A percentile compares a stretch with the other conserved stretches of the same genome.
Conservation (phyloP, 2,797 vertebrate genomes). For the Discoglossus pictus region DNA sequence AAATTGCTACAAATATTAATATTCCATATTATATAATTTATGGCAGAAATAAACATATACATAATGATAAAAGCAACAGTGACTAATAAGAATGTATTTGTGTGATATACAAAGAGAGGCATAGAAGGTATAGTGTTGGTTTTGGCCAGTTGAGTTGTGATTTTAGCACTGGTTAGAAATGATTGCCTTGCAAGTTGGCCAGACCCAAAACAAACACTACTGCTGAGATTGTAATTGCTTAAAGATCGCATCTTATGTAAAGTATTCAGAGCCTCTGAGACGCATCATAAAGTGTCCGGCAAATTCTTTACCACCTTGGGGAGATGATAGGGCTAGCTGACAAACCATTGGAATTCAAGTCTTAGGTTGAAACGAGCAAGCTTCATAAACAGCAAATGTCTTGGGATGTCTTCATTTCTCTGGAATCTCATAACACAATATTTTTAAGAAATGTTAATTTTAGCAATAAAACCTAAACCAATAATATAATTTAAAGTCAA, state of each 20-base stretch:
- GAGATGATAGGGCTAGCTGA: constrained; percentile 56
- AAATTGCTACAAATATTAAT: too few relatives aligned
- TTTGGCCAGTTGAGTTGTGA: constrained; percentile 52
- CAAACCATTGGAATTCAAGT: constrained; percentile 38
- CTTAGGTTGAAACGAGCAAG: constrained; percentile 27
- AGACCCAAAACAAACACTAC: constrained; percentile 56
- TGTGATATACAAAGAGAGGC: constrained; percentile 31
- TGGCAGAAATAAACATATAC: too few relatives aligned
- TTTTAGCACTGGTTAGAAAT: constrained; percentile 54
- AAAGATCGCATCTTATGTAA: constrained; percentile 61
- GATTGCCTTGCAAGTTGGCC: constrained; percentile 56
- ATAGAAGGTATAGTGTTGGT: constrained; percentile 50
- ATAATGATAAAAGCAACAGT: too few relatives aligned
- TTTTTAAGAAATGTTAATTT: neutral
- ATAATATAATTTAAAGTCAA: too few relatives aligned
- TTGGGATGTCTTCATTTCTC: neutral
- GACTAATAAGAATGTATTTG: constrained; percentile 1
- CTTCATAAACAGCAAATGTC: constrained; percentile 2
- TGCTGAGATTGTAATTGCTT: constrained; percentile 56
- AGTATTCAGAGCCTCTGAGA: constrained; percentile 55
- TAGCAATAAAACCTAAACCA: neutral
- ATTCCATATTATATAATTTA: too few relatives aligned
- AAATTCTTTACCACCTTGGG: constrained; percentile 57
- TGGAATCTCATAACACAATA: neutral
- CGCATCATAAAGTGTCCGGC: constrained; percentile 53